These are phyloP conservation scores for Phortica okadai DNA, from an alignment of 2,888 invertebrate genomes.

Conservation along the genomic window DNA sequence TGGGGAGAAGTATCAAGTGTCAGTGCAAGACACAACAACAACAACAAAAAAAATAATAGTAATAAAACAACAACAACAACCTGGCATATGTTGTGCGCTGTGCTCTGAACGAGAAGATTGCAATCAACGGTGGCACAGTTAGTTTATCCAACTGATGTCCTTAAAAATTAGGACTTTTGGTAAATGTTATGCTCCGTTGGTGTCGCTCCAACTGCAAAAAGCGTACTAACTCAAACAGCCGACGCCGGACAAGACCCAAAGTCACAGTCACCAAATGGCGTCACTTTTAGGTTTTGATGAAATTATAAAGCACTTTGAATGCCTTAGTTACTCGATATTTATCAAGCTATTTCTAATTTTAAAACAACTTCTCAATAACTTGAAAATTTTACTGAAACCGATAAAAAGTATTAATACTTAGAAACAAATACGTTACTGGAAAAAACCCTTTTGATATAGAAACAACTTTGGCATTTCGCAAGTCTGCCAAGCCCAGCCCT, in stretches of 20 bases:
- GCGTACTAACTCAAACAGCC: not conserved
- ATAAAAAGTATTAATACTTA: too few relatives aligned
- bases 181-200: not conserved
- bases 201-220: not conserved
- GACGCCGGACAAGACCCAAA: not conserved
- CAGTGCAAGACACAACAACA: not conserved
- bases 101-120: not conserved
- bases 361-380: too few relatives aligned
- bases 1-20: not conserved
- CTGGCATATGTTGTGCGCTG: not conserved
- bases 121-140: not conserved
- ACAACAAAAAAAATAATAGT: not conserved
- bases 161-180: not conserved
- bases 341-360: too few relatives aligned
- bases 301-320: not conserved
- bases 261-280: not conserved
- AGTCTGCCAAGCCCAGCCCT: too few relatives aligned
- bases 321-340: too few relatives aligned
- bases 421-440: too few relatives aligned
- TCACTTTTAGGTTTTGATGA: not conserved
- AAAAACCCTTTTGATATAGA: too few relatives aligned
- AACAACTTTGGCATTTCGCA: too few relatives aligned
- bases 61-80: not conserved
- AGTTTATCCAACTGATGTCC: not conserved
- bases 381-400: too few relatives aligned